These are phyloP conservation scores for Cynoglossus semilaevis DNA, from an alignment of 2,113 vertebrate species.

Conservation along the genomic window DNA sequence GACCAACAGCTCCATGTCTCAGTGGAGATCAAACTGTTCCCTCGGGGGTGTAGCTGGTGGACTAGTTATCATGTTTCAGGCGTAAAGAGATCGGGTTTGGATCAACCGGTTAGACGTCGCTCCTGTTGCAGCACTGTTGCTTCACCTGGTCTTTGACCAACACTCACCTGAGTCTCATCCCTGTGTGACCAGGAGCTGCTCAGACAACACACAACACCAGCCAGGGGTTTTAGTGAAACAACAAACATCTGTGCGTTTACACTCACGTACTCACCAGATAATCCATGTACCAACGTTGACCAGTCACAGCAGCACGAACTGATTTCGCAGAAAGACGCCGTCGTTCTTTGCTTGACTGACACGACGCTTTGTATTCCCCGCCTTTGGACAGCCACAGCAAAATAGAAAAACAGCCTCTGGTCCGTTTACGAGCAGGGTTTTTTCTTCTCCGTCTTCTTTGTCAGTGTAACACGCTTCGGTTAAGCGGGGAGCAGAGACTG, in stretches of 20 bases:
- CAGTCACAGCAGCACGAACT: conserved; percentile 51
- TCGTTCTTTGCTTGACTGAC: conserved; percentile 32
- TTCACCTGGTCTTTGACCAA: background rate
- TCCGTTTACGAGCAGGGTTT: conserved; percentile 25
- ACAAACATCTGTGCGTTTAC: background rate
- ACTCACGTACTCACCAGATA: conserved; percentile 72
- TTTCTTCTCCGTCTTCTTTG: conserved; percentile 14
- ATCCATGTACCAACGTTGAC: conserved; percentile 74
- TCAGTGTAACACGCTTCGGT: background rate
- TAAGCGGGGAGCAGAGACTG: background rate
- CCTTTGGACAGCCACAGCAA: conserved; percentile 53
- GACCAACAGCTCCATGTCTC: background rate
- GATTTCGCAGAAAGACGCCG: conserved; percentile 28
- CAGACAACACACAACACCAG: background rate
- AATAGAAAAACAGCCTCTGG: conserved; percentile 40
- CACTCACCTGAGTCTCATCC: conserved; percentile 30
- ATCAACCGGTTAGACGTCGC: conserved; percentile 42
- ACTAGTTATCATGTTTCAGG: conserved; percentile 17
- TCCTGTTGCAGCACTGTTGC: conserved; percentile 4
- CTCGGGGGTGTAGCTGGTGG: background rate
- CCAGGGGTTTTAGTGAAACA: background rate
- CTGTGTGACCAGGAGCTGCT: background rate
- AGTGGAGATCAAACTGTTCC: background rate
- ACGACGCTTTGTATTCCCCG: conserved; percentile 74
- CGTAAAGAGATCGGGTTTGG: conserved; percentile 21